Conservation (phyloP, 2,797 vertebrate genomes). For the Sparidentex hasta region DNA sequence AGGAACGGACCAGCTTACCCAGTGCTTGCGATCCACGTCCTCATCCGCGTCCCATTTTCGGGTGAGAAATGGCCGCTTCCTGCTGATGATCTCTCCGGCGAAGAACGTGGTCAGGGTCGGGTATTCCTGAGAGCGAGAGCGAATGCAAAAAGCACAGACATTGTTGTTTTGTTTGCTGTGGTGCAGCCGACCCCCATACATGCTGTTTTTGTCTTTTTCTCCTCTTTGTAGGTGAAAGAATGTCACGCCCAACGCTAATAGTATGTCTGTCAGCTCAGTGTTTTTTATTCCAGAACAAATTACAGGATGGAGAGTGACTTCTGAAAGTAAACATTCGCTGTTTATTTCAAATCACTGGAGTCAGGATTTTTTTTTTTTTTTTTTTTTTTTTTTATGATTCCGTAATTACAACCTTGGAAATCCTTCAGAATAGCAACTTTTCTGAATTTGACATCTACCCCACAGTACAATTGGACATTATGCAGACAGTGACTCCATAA, state of each 20-base stretch:
- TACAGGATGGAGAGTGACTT: background rate
- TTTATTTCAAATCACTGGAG: background rate
- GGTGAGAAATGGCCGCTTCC: constrained; percentile 96
- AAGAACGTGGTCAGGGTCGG: constrained; percentile 98
- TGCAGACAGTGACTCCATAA: background rate
- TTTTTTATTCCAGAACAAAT: constrained; percentile 7
- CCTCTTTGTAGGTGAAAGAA: constrained; percentile 3
- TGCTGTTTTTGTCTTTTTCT: background rate
- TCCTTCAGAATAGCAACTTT: too few species aligned
- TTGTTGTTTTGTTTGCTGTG: constrained; percentile 5
- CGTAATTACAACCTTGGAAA: background rate
- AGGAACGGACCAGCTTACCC: constrained; percentile 82
- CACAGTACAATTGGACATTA: background rate
- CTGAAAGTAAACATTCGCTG: background rate
- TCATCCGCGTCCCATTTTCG: constrained; percentile 99
- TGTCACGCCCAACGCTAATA: background rate
- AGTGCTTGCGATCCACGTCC: constrained; percentile 98
- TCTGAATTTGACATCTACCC: background rate
- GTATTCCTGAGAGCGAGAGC: constrained; percentile 88
- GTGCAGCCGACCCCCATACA: background rate
- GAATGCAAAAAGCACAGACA: background rate
- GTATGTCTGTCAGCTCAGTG: background rate
- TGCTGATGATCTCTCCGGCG: constrained; percentile 98
- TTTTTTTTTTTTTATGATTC: background rate
- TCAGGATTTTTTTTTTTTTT: background rate